Base-by-base conservation (phyloP, 2,888 invertebrate species). In the Myopa tessellatipennis region DNA sequence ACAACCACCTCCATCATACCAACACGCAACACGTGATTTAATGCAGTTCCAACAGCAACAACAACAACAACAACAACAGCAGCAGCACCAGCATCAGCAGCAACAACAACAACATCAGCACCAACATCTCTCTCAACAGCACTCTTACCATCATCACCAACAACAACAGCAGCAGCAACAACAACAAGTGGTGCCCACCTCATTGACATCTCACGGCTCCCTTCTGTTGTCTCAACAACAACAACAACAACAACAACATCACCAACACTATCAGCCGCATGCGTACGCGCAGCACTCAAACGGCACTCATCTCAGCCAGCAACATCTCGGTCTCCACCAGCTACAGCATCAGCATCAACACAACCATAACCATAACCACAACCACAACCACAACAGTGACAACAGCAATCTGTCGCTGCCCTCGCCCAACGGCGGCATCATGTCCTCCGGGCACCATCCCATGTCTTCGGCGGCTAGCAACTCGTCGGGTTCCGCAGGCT, bases 331-430 rank as follows among this genome's bases (percentile, higher is more conserved):
- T 77, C 81, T n/a, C 80, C 84, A 78, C 74, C 83, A 80, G 78
- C 83, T 83, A 82, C 81, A 81, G 77, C 82, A 81, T 74, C 85
- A 82, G 76, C 65, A 61, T n/a, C 18, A 61, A 10, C 61, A 61
- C 86, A 45, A 45, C 45, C 45, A 45, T 40, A n/a, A n/a, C n/a
- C n/a, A n/a, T 26, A 26, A 26, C 26, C 26, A 26, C 26, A 26
- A 26, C 26, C 26, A 84, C 74, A 78, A 82, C 78, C 77, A 82
- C 79, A 79, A 81, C 84, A 85, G 85, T 77, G 87, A 87, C 81
- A 94, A 95, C 75, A 94, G 95, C 83, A 91, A 92, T 63, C 93
- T 95, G 85, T 95, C 95, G 67, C 90, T 96, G 80, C 96, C 96
- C 1, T 95, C 95, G 67, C 95, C 96, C 0, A 94, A 85, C n/a